A percentile compares a stretch with the other conserved stretches of the same genome.
Evolutionary conservation across 64 coral and sea anemone genomes (phyloP).

Genomic region (Dendronephthya gigantea): DNA sequence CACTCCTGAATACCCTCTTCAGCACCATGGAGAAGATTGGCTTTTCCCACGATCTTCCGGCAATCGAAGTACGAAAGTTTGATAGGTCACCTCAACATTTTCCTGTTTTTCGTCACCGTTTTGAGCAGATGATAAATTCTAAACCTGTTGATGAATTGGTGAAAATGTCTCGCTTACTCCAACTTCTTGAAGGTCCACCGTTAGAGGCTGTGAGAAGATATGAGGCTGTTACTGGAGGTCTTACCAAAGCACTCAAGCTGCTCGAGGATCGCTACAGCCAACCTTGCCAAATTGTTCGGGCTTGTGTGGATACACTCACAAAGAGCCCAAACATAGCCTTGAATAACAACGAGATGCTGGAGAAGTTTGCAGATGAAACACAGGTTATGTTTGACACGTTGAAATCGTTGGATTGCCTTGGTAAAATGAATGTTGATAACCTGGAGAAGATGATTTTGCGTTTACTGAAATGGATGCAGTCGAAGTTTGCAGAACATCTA

Average conservation of each 20-base stretch:
- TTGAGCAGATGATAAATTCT: constrained; percentile 6
- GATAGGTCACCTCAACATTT: constrained; percentile 48
- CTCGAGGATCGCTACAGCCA: constrained; percentile 43
- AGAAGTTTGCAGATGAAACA: constrained; percentile 34
- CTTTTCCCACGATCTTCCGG: constrained; percentile 34
- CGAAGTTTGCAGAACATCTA: constrained; percentile 37
- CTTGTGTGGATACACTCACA: constrained; percentile 40
- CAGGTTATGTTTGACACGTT: constrained; percentile 42
- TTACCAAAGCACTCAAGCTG: constrained; percentile 23
- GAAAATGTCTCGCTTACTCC: constrained; percentile 13
- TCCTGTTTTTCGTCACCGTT: constrained; percentile 22
- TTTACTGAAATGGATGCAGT: constrained; percentile 40
- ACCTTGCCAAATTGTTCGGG: constrained; percentile 45
- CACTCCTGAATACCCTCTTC: neutral
- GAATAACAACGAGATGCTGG: constrained; percentile 34
- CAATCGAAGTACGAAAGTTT: constrained; percentile 40
- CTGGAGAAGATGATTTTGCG: constrained; percentile 29
- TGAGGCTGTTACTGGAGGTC: constrained; percentile 33
- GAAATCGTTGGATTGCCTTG: constrained; percentile 26
- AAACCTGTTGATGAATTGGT: neutral
- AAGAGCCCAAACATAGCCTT: constrained; percentile 30
- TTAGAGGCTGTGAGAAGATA: constrained; percentile 13
- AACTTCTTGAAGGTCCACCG: constrained; percentile 11
- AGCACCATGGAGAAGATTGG: constrained; percentile 29
- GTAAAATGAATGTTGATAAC: constrained; percentile 46